Percentiles rank a stretch among this genome's conserved stretches.
Conservation (phyloP, 1,140 invertebrate genomes). For the Anthonomus grandis region DNA sequence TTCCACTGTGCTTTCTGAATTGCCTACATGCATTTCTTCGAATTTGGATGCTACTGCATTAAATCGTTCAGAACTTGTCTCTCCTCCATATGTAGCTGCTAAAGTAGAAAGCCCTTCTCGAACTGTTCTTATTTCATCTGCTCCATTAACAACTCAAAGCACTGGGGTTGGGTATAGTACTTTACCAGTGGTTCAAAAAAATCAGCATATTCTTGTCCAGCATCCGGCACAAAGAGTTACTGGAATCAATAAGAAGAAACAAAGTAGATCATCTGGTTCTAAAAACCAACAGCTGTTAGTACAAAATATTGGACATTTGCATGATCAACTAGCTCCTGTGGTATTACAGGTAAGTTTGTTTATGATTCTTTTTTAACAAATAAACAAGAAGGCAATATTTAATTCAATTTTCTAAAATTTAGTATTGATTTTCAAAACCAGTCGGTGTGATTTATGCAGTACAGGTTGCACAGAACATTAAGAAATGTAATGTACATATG, state of each 20-base stretch:
- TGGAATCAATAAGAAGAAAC: slow-evolving; percentile 18
- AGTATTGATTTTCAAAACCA: too few relatives aligned
- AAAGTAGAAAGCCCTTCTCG: slow-evolving; percentile 15
- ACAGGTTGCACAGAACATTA: too few relatives aligned
- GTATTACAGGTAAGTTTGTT: slow-evolving; percentile 35
- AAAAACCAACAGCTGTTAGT: slow-evolving; percentile 35
- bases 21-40: neutral
- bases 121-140: slow-evolving; percentile 41
- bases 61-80: neutral
- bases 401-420: too few relatives aligned
- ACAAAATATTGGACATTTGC: slow-evolving; percentile 41
- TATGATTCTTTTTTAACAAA: neutral
- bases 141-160: slow-evolving; percentile 29
- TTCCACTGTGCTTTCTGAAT: slow-evolving; percentile 20
- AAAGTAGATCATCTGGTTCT: slow-evolving; percentile 22
- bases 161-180: slow-evolving; percentile 41
- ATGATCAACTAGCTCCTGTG: slow-evolving; percentile 41
- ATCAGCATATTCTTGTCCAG: slow-evolving; percentile 40
- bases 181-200: slow-evolving; percentile 37
- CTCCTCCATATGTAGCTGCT: neutral
- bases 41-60: neutral
- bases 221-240: too few relatives aligned
- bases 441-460: too few relatives aligned
- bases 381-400: too few relatives aligned
- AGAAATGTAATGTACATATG: too few relatives aligned